Conservation (phyloP, 35 echinoderm and acorn worm species). For the Strongylocentrotus purpuratus region DNA sequence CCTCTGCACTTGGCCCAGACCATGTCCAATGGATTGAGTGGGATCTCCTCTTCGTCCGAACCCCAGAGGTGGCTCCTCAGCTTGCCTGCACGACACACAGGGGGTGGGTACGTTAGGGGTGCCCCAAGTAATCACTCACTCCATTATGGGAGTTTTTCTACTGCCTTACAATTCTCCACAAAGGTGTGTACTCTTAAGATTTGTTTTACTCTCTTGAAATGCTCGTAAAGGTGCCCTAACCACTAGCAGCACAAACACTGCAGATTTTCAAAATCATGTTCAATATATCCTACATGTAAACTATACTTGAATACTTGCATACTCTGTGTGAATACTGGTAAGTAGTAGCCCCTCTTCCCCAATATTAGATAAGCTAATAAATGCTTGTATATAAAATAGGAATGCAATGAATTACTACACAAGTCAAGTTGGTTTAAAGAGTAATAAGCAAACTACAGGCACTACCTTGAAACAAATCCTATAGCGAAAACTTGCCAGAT, state of each 20-base stretch:
- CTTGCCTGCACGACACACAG: constrained; percentile 76
- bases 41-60: constrained; percentile 96
- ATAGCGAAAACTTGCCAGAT: not conserved
- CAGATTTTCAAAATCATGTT: not conserved
- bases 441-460: not conserved
- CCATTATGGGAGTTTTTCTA: not conserved
- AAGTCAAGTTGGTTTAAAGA: not conserved
- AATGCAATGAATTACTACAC: not conserved
- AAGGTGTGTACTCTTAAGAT: not conserved
- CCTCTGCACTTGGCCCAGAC: constrained; percentile 99
- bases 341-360: not conserved
- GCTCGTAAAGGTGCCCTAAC: not conserved
- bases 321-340: not conserved
- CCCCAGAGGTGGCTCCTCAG: constrained; percentile 85
- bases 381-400: not conserved
- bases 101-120: constrained; percentile 44
- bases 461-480: too few species aligned
- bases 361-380: not conserved
- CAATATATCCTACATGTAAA: not conserved
- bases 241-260: too few species aligned
- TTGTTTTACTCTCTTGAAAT: not conserved
- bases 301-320: not conserved
- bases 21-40: constrained; percentile 89
- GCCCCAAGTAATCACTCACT: not conserved
- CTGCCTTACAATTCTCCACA: not conserved